phyloP scores from a whole-genome alignment of 2,797 vertebrate species.

The Lutjanus campechanus region DNA sequence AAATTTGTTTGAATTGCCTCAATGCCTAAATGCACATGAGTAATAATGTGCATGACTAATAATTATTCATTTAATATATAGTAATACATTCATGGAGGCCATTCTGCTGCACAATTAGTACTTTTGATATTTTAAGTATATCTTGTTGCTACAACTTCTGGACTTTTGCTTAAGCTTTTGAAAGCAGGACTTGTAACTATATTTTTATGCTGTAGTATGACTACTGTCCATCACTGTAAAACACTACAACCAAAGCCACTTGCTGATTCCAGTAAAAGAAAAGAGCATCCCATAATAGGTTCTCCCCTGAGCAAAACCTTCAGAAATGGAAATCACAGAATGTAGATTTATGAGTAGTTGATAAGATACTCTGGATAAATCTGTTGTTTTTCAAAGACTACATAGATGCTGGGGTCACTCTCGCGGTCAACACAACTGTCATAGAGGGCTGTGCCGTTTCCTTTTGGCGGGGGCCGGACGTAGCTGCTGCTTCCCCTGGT shows the following conservation, averaged over 20 bases:
- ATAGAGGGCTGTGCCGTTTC: slow-evolving; percentile 73
- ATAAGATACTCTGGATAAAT: slow-evolving; percentile 95
- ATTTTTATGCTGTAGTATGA: neutral
- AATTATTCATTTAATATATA: neutral
- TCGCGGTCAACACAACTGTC: slow-evolving; percentile 91
- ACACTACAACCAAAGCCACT: neutral
- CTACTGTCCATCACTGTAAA: neutral
- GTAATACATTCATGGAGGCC: neutral
- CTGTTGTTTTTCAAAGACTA: slow-evolving; percentile 95
- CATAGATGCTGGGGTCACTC: slow-evolving; percentile 89
- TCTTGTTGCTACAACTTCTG: no score
- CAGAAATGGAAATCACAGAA: neutral
- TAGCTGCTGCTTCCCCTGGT: slow-evolving; percentile 79
- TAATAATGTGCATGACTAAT: neutral
- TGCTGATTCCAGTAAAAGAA: neutral
- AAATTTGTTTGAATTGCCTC: neutral
- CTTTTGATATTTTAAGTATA: neutral
- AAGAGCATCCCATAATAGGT: neutral
- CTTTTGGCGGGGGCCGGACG: slow-evolving; percentile 76
- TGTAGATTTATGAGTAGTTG: slow-evolving; percentile 80
- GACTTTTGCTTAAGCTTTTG: neutral
- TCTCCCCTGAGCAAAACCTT: neutral
- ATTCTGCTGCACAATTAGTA: neutral
- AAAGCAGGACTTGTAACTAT: neutral
- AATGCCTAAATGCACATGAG: no score